Base-by-base conservation (phyloP, 2,888 invertebrate genomes). In the Beris morrisii region DNA sequence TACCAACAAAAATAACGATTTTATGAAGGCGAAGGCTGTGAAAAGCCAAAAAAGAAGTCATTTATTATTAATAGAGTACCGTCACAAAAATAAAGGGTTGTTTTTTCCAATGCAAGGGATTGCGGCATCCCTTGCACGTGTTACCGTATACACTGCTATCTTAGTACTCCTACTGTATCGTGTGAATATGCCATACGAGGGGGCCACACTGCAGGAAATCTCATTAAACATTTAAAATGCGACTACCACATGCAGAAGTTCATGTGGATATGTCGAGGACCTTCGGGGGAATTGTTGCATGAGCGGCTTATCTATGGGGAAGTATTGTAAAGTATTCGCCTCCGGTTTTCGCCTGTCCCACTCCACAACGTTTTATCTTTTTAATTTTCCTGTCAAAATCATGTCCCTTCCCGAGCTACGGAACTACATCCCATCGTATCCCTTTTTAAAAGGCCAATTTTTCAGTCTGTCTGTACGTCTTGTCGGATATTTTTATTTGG, bases 401-500 rank as follows among this genome's bases (percentile, higher is more conserved):
- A 38, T 38, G 38, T 38, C 38, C 38, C 38, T 38, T 38, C 7
- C 38, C 38, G 22, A 22, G 22, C 22, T 22, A 22, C 22, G 5
- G 7, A 38, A 52, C 28, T 52, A 15, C 15, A 52, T 12, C 11
- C 11, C 52, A 22, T 28, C 12, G 7, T 22, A 53, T 4, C 53
- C 53, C 12, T 12, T 12, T 28, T 53, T 55, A 55, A 55, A 32
- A 5, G 32, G 55, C 55, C 55, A 55, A 32, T 55, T 55, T 55
- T 32, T 30, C 55, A 55, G 31, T 13, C 31, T 55, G 56, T 67
- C 56, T 50, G 55, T 55, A 63, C 50, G 61, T 50, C 44, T 63
- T 52, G 61, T 45, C 52, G 63, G 45, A 67, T 46, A 65, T 56
- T 65, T 57, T 50, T 45, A 56, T 32, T n/a, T 55, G 52, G 52